phyloP scores from a whole-genome alignment of 2,888 invertebrate genomes.

The Flabesymbios commensalis region DNA sequence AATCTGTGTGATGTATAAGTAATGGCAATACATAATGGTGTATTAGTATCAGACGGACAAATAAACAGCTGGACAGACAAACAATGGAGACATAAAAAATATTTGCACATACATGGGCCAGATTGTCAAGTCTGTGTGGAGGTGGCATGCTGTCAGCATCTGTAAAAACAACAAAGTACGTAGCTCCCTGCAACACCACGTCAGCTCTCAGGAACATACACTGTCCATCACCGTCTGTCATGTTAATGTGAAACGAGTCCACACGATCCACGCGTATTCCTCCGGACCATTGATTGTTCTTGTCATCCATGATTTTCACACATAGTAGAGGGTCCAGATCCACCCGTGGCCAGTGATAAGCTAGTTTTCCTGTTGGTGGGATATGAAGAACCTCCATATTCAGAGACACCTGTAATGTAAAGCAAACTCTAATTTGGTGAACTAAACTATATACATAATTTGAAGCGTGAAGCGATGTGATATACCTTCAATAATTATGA shows the following conservation, averaged over 20 bases:
- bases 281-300: constrained; percentile 78
- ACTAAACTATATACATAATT: no score
- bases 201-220: constrained; percentile 75
- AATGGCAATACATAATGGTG: no score
- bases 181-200: constrained; percentile 85
- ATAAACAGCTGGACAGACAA: no score
- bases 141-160: constrained; percentile 93
- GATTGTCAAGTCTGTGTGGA: constrained; percentile 92
- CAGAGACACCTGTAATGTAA: no score
- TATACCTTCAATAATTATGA: no score
- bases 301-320: constrained; percentile 72
- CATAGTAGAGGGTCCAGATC: constrained; percentile 88
- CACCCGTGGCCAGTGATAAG: constrained; percentile 95
- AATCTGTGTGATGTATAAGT: no score
- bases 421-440: no score
- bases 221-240: constrained; percentile 76
- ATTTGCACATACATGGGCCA: constrained; percentile 63
- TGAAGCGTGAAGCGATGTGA: no score
- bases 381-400: no score
- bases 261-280: constrained; percentile 85
- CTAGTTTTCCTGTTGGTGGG: no score
- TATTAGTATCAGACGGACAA: no score
- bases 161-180: constrained; percentile 87
- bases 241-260: constrained; percentile 84
- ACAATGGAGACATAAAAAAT: no score